Conservation (phyloP, 2,113 vertebrate genomes). For the Thymallus thymallus region DNA sequence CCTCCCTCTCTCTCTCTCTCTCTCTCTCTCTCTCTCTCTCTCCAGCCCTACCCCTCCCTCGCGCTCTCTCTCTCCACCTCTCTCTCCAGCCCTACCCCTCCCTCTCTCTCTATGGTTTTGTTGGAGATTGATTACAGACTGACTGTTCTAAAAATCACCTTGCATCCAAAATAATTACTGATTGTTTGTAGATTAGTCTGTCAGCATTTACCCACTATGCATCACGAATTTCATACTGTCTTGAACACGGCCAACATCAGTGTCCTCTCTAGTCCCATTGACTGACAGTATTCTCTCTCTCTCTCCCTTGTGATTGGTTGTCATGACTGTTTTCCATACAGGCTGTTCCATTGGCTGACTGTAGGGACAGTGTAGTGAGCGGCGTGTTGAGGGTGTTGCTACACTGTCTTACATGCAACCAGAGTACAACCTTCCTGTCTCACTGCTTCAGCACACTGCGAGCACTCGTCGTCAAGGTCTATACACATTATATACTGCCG, state of each 20-base stretch:
- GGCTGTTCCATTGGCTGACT: constrained; percentile 82
- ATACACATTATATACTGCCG: neutral
- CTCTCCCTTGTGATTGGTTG: neutral
- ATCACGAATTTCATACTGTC: too few relatives aligned
- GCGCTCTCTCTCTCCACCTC: too few relatives aligned
- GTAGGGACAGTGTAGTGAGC: constrained; percentile 89
- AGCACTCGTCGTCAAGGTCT: constrained; percentile 86
- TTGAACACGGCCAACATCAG: too few relatives aligned
- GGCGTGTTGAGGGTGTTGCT: constrained; percentile 90
- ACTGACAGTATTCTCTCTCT: neutral
- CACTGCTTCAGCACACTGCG: constrained; percentile 93
- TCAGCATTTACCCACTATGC: too few relatives aligned
- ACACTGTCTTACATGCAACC: constrained; percentile 91
- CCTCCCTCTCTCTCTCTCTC: too few relatives aligned
- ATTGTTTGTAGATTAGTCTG: neutral
- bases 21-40: too few relatives aligned
- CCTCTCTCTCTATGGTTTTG: accelerated
- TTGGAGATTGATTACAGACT: too few relatives aligned
- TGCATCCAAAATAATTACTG: constrained; percentile 16
- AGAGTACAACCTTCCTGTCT: constrained; percentile 88
- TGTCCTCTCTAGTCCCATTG: neutral
- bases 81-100: too few relatives aligned
- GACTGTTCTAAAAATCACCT: too few relatives aligned
- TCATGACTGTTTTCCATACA: constrained; percentile 35
- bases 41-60: too few relatives aligned